phyloP scores from a whole-genome alignment of 2,888 invertebrate species.

The Gordius sp. region DNA sequence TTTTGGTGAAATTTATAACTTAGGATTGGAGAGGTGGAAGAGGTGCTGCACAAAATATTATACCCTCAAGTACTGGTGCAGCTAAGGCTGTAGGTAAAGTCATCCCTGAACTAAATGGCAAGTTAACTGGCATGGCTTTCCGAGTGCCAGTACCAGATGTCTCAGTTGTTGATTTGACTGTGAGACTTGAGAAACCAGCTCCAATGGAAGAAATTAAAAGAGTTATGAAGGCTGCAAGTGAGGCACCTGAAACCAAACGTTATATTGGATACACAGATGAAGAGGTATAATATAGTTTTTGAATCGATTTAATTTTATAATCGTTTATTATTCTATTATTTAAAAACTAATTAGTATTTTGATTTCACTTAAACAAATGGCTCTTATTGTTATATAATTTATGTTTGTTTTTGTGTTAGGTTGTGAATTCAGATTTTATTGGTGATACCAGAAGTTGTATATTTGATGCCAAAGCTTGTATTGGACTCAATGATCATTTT shows the following conservation, averaged over 20 bases:
- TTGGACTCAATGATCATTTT: conserved; percentile 68
- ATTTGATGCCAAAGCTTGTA: conserved; percentile 87
- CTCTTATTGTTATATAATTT: not conserved
- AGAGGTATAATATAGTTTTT: conserved; percentile 30
- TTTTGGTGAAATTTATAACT: not conserved
- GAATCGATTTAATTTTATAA: not conserved
- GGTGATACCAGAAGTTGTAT: conserved; percentile 68
- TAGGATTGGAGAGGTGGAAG: conserved; percentile 29
- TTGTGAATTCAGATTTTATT: conserved; percentile 80
- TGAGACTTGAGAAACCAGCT: conserved; percentile 37
- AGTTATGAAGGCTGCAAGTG: conserved; percentile 52
- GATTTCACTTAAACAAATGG: not conserved
- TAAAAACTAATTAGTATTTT: not conserved
- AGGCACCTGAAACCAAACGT: conserved; percentile 46
- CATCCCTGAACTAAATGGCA: conserved; percentile 36
- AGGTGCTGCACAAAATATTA: conserved; percentile 30
- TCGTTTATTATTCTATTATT: not conserved
- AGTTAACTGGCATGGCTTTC: conserved; percentile 98
- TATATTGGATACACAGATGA: conserved; percentile 81
- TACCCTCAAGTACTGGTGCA: conserved; percentile 31
- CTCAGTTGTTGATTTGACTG: conserved; percentile 87
- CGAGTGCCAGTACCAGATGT: conserved; percentile 87
- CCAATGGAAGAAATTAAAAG: conserved; percentile 61
- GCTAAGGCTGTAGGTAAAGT: conserved; percentile 32
- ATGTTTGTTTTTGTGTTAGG: conserved; percentile 28